Evolutionary conservation across 53 echinoderm and acorn worm genomes (phyloP).

Genomic region (Holothuria scabra): DNA sequence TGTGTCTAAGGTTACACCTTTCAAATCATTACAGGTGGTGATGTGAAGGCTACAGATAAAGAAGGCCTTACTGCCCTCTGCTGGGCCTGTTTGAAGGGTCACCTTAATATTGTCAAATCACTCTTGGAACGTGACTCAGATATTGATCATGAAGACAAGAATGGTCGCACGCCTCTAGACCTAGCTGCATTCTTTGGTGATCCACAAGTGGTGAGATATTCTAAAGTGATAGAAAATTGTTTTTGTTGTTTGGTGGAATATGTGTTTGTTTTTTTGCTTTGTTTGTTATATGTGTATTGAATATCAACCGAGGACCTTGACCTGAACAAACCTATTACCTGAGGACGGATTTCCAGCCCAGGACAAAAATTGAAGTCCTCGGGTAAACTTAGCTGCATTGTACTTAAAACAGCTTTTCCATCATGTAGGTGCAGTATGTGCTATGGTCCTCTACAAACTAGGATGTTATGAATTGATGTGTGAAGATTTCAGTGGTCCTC

Average conservation of each 20-base stretch:
- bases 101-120: constrained; percentile 94
- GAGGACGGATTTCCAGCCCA: too few species aligned
- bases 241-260: neutral
- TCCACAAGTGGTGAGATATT: constrained; percentile 90
- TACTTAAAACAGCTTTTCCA: too few species aligned
- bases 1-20: too few species aligned
- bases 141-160: constrained; percentile 92
- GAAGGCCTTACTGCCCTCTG: constrained; percentile 96
- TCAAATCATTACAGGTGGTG: constrained; percentile 67
- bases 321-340: too few species aligned
- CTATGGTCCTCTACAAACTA: too few species aligned
- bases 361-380: too few species aligned
- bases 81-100: constrained; percentile 97
- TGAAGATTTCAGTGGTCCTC: too few species aligned
- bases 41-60: constrained; percentile 82
- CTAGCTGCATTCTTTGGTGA: constrained; percentile 98
- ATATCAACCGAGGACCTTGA: too few species aligned
- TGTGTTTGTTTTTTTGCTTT: neutral
- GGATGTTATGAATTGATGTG: too few species aligned
- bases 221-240: too few species aligned
- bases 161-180: constrained; percentile 91
- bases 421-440: too few species aligned
- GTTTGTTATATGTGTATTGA: neutral
- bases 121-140: constrained; percentile 83
- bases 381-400: too few species aligned